Conservation (phyloP, 2,113 vertebrate genomes). For the Natator depressus region DNA sequence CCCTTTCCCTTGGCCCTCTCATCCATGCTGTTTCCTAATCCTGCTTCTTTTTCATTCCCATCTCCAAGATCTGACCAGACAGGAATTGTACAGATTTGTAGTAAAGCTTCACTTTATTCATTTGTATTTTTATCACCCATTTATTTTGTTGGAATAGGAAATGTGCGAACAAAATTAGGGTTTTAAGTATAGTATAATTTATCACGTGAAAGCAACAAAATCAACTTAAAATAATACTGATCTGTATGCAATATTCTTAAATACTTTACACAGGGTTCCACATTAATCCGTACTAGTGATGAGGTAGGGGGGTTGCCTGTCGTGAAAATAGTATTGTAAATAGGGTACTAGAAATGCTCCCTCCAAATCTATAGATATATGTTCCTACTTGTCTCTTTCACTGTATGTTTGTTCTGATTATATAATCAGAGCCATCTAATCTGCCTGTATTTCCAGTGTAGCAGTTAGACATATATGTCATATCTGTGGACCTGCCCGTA, state of each 20-base stretch:
- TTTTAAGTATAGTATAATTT: background rate
- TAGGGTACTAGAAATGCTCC: background rate
- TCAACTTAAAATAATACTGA: background rate
- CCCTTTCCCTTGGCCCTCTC: background rate
- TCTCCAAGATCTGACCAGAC: background rate
- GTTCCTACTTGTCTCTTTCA: background rate
- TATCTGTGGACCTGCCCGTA: background rate
- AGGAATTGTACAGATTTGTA: background rate
- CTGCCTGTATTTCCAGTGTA: background rate
- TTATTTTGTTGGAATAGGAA: background rate
- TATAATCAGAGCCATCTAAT: background rate
- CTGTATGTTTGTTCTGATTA: background rate
- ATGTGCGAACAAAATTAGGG: background rate
- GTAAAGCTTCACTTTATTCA: background rate
- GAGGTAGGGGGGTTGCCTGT: background rate
- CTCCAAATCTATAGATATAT: background rate
- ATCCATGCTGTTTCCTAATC: background rate
- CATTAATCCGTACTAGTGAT: background rate
- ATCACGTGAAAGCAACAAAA: background rate
- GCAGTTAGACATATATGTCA: background rate
- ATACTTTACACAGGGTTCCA: background rate
- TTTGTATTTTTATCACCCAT: background rate
- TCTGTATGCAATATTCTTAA: background rate
- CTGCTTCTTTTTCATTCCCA: constrained; percentile 21
- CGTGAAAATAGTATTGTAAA: background rate